Percentiles rank a stretch among this genome's conserved stretches.
Conservation (phyloP, 2,113 vertebrate genomes). For the Gracilinanus agilis region DNA sequence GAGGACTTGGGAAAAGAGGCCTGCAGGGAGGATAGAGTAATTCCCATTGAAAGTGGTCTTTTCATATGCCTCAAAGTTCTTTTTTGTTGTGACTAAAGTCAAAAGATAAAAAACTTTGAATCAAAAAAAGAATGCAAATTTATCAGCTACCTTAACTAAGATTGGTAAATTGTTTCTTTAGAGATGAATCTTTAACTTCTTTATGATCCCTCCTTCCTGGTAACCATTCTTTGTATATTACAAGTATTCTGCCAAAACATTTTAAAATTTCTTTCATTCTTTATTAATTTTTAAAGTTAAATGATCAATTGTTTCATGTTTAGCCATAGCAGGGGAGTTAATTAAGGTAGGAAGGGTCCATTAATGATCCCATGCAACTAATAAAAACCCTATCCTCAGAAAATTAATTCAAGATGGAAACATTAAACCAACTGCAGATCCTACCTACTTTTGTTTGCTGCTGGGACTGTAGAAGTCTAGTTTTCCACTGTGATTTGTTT, state of each 20-base stretch:
- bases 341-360: neutral
- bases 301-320: neutral
- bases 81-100: neutral
- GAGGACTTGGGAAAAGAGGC: neutral
- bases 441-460: neutral
- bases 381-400: neutral
- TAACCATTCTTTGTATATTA: constrained; percentile 2
- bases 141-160: neutral
- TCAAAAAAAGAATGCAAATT: constrained; percentile 26
- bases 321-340: constrained; percentile 14
- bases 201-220: neutral
- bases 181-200: neutral
- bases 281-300: constrained; percentile 37
- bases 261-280: constrained; percentile 28
- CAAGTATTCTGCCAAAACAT: neutral
- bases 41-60: neutral
- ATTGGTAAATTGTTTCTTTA: neutral
- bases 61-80: neutral
- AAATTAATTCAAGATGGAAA: constrained; percentile 7
- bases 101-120: neutral
- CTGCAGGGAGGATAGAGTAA: neutral
- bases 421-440: neutral
- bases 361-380: neutral
- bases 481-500: neutral
- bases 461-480: neutral